Evolutionary conservation across 2,797 vertebrate species (phyloP), one percentile per base, ranked within the genome.

Genomic region (Squalus acanthias): DNA sequence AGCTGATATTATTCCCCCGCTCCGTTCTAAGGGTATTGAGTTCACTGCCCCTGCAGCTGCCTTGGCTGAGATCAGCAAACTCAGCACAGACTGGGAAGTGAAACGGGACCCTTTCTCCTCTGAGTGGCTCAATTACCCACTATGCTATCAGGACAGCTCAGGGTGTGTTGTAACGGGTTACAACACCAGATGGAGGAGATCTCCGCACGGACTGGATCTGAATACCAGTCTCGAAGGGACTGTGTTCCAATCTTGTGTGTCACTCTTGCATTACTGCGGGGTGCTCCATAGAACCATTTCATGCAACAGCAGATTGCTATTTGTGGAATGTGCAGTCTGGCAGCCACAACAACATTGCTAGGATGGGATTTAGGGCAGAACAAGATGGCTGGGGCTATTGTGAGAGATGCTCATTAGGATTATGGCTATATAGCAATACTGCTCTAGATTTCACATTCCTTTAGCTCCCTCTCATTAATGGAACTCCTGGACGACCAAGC

Each of bases 301-400:
- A 33, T 65, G 57, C 88, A 91, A 17, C 60, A 93, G n/a, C 91
- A 46, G 63, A 6, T 67, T 39, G 63, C 2, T 39, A 69, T 22
- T 22, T 39, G 46, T 20, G 91, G 17, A 93, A 93, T 67, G 63
- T 93, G 91, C 33, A 67, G 15, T 33, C 26, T 17, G 17, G n/a
- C 91, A 67, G 91, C 60, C 89, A 92, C 91, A 67, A 9, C n/a
- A 67, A 93, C 89, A 93, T 93, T 67, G 57, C 13, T 65, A 17
- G 15, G 33, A 29, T 91, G 63, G 63, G 33, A 93, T 24, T 22
- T 67, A 39, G n/a, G 17, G 91, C n/a, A 93, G 88, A 60, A 89
- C n/a, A 89, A 9, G 29, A 29, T 33, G 53, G 13, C 26, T 60
- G 88, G 29, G 88, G 91, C 24, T 93, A 39, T 39, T 24, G n/a